These are phyloP conservation scores for Rhabdornis inornatus DNA, from an alignment of 2,113 vertebrate genomes.

Conservation along the genomic window DNA sequence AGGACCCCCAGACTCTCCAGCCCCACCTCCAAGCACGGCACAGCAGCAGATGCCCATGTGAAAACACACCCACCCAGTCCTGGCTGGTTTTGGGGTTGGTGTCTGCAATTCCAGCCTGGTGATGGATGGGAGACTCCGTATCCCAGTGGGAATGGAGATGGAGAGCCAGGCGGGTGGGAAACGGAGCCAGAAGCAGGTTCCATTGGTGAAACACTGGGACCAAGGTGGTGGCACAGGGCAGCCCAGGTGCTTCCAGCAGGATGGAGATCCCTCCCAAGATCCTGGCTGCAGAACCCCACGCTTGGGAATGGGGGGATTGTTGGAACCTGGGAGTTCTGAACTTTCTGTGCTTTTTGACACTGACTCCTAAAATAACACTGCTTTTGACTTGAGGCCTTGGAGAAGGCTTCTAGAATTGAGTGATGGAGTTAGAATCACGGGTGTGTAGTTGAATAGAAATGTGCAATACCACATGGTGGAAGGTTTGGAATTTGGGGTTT, in stretches of 20 bases:
- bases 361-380: too few species aligned
- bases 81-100: background rate
- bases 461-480: too few species aligned
- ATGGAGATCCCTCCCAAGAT: background rate
- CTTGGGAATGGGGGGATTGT: too few species aligned
- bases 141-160: background rate
- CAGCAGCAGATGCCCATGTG: background rate
- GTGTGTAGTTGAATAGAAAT: too few species aligned
- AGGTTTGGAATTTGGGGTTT: too few species aligned
- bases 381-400: too few species aligned
- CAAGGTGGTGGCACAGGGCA: background rate
- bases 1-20: background rate
- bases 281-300: accelerated
- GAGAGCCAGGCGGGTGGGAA: background rate
- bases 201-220: accelerated
- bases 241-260: background rate
- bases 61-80: background rate
- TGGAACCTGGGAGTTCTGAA: too few species aligned
- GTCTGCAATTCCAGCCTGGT: background rate
- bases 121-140: accelerated
- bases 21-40: background rate
- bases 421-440: too few species aligned
- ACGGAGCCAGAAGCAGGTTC: accelerated
- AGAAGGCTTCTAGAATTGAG: too few species aligned
- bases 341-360: too few species aligned